Evolutionary conservation across 2,888 invertebrate species (phyloP), one percentile per base, ranked within the genome.

Genomic region (Thymelicus sylvestris): DNA sequence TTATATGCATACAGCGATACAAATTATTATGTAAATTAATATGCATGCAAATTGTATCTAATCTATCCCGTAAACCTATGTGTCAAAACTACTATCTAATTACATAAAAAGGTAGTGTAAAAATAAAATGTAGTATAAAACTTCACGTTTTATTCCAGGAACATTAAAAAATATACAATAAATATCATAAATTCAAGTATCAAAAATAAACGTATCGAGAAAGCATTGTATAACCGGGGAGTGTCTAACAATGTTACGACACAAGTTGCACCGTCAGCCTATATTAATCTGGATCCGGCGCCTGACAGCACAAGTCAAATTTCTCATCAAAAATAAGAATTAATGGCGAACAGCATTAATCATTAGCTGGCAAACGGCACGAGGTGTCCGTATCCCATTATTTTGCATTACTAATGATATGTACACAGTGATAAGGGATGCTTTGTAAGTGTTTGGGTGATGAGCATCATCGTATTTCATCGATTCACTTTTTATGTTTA

Each of bases 341-440:
- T 93, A 93, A 93, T 93, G 93, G 87, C 83, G 89, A 90, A 86
- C 87, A 86, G 88, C 93, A 93, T 93, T 93, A 93, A 93, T 93
- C 93, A 93, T 91, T 87, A 86, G 88, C 91, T 85, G 81, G 90
- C 93, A 93, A 92, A 93, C 91, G 89, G 92, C 92, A 91, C 90
- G 92, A 92, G 92, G 93, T 93, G 92, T 93, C 91, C 83, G 92
- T 90, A 90, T 91, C 92, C 91, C 92, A 93, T 93, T 93, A 93
- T 93, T 93, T 93, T 91, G 92, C 92, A 91, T 93, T 93, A 93
- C 93, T 92, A 93, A 93, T 93, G 93, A 92, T 93, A 93, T 92
- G 91, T 90, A 90, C 86, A 88, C 86, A 85, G 78, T 86, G 92
- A 91, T 92, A 91, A 92, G 90, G 88, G 88, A 86, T 83, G 84